Conservation (phyloP, 2,888 invertebrate species). For the Troilus luridus region DNA sequence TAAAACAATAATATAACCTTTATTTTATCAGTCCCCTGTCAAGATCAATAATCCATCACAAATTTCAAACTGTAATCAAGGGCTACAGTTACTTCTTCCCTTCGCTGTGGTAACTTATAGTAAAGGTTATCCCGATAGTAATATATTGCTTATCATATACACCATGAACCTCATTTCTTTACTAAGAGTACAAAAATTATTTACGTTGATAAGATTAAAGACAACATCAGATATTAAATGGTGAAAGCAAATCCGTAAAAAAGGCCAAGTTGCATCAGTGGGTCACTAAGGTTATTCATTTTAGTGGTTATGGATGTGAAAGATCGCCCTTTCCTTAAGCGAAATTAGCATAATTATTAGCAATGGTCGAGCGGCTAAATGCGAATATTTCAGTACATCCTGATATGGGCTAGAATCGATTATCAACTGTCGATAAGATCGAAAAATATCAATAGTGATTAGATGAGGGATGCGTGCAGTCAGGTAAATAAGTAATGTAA, state of each 20-base stretch:
- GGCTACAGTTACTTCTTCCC: no score
- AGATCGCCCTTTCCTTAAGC: not conserved
- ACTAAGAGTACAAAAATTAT: not conserved
- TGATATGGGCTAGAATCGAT: not conserved
- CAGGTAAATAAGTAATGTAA: not conserved
- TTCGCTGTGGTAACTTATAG: no score
- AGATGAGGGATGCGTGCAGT: not conserved
- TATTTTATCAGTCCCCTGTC: no score
- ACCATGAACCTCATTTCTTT: not conserved
- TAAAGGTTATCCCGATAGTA: not conserved
- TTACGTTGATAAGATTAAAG: not conserved
- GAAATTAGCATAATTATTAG: slow-evolving; percentile 29
- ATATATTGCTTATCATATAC: not conserved
- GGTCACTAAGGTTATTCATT: slow-evolving; percentile 29
- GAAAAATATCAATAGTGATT: not conserved
- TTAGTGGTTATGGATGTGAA: not conserved
- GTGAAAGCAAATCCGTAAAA: not conserved
- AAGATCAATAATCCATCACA: no score
- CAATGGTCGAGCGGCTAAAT: not conserved
- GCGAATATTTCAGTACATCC: not conserved
- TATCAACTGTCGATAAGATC: not conserved
- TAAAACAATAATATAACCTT: no score
- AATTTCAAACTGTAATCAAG: no score
- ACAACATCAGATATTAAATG: not conserved
- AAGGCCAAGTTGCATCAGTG: not conserved